These are phyloP conservation scores for Himantopus leucocephalus DNA, from an alignment of 2,113 vertebrate species.

Conservation along the genomic window DNA sequence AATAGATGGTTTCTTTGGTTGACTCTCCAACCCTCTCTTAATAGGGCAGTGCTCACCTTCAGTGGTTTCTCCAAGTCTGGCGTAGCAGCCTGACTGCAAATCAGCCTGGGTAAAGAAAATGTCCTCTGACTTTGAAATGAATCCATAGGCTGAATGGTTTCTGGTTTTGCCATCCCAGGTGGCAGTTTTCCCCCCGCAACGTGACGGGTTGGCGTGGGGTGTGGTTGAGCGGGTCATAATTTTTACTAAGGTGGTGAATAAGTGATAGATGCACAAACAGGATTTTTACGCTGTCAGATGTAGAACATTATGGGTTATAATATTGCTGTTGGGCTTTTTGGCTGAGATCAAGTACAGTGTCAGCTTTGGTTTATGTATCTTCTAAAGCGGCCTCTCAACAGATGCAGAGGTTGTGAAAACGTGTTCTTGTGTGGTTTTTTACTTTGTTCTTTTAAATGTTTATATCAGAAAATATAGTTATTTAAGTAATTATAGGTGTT, in stretches of 20 bases:
- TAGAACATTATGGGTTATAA: neutral
- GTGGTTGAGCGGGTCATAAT: neutral
- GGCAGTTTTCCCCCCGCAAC: accelerated
- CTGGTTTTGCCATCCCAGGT: neutral
- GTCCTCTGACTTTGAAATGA: neutral
- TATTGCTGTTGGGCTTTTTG: slow-evolving; percentile 50
- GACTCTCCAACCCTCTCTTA: neutral
- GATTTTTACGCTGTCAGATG: neutral
- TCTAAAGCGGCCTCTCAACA: neutral
- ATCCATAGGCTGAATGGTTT: accelerated
- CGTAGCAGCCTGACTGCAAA: neutral
- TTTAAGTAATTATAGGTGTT: neutral
- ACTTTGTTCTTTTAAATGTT: neutral
- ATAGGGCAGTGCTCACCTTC: neutral
- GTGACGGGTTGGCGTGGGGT: accelerated
- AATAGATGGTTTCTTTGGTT: neutral
- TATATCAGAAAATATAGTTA: slow-evolving; percentile 14
- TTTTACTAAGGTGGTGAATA: neutral
- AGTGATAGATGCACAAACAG: neutral
- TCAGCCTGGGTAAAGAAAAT: neutral
- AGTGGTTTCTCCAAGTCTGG: neutral
- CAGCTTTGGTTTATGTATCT: slow-evolving; percentile 42
- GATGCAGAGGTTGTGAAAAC: neutral
- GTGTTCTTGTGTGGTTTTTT: neutral
- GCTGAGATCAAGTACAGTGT: slow-evolving; percentile 32